phyloP scores from a whole-genome alignment of 2,888 invertebrate genomes.

The Andrena camellia region DNA sequence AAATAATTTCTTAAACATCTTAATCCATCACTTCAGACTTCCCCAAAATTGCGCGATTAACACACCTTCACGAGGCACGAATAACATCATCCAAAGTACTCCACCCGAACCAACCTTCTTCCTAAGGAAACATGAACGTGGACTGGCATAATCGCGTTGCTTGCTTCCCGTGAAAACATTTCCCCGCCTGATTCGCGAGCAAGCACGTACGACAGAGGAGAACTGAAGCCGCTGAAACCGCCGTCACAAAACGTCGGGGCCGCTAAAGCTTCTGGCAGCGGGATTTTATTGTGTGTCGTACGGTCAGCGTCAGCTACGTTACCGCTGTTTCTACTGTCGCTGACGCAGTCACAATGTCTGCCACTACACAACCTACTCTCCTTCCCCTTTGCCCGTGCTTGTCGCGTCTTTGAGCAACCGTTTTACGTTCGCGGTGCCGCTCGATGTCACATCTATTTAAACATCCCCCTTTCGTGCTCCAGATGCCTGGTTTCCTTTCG shows the following conservation, averaged over 20 bases:
- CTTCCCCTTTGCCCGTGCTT: slow-evolving; percentile 14
- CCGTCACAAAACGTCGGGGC: slow-evolving; percentile 68
- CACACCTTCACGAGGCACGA: not conserved
- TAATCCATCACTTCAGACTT: not conserved
- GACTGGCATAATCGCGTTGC: slow-evolving; percentile 13
- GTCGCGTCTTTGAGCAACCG: slow-evolving; percentile 10
- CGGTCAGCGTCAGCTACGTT: slow-evolving; percentile 47
- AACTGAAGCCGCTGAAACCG: slow-evolving; percentile 52
- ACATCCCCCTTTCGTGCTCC: not conserved
- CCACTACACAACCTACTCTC: slow-evolving; percentile 11
- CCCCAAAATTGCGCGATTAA: not conserved
- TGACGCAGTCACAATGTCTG: slow-evolving; percentile 69
- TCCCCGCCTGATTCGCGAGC: slow-evolving; percentile 31
- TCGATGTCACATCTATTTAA: slow-evolving; percentile 22
- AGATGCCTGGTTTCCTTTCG: slow-evolving; percentile 11
- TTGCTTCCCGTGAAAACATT: slow-evolving; percentile 49
- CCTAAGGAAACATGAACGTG: not conserved
- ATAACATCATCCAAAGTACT: not conserved
- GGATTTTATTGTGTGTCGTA: slow-evolving; percentile 68
- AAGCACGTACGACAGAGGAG: slow-evolving; percentile 43
- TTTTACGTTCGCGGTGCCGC: slow-evolving; percentile 15
- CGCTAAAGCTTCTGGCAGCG: slow-evolving; percentile 65
- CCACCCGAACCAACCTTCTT: not conserved
- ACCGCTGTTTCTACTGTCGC: slow-evolving; percentile 64
- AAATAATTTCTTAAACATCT: too few relatives aligned